A percentile compares a stretch with the other conserved stretches of the same genome.
These are phyloP conservation scores for Nemopilema nomurai DNA, from an alignment of 30 jellyfish, hydroid and myxozoan species.

Conservation along the genomic window DNA sequence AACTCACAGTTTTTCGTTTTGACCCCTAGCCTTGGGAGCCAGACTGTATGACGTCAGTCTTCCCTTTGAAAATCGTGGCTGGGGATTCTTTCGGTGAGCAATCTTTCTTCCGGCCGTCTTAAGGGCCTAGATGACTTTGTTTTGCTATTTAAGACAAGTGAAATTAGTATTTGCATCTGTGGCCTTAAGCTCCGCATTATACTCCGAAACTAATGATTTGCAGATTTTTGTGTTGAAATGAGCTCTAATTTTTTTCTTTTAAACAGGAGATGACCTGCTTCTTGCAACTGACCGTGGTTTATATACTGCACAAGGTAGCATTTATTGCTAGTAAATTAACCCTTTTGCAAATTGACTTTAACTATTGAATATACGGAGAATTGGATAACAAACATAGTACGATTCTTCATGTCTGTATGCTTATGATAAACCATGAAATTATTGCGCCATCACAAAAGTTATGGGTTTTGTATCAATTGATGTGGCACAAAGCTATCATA, in stretches of 20 bases:
- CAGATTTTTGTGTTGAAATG: too few relatives aligned
- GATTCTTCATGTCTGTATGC: too few relatives aligned
- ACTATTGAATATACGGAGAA: too few relatives aligned
- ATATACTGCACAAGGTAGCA: conserved; percentile 60
- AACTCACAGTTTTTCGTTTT: neutral
- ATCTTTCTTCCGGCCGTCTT: too few relatives aligned
- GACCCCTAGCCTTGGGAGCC: conserved; percentile 99
- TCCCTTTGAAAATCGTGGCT: conserved; percentile 66
- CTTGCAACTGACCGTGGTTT: conserved; percentile 72
- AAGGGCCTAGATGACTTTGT: neutral
- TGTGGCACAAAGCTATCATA: too few relatives aligned
- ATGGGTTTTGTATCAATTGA: too few relatives aligned
- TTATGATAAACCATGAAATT: too few relatives aligned
- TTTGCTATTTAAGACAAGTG: neutral
- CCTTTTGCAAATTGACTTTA: too few relatives aligned
- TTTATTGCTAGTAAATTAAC: neutral
- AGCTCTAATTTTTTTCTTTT: neutral
- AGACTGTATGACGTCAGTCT: conserved; percentile 73
- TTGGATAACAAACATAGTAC: too few relatives aligned
- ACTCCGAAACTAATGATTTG: too few relatives aligned
- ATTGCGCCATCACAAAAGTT: too few relatives aligned
- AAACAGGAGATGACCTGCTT: conserved; percentile 64
- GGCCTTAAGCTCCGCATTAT: too few relatives aligned
- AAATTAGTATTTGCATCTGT: neutral
- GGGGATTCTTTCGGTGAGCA: conserved; percentile 94